A percentile compares a stretch with the other conserved stretches of the same genome.
Conservation (phyloP, 1,140 invertebrate genomes). For the Amphibalanus amphitrite region DNA sequence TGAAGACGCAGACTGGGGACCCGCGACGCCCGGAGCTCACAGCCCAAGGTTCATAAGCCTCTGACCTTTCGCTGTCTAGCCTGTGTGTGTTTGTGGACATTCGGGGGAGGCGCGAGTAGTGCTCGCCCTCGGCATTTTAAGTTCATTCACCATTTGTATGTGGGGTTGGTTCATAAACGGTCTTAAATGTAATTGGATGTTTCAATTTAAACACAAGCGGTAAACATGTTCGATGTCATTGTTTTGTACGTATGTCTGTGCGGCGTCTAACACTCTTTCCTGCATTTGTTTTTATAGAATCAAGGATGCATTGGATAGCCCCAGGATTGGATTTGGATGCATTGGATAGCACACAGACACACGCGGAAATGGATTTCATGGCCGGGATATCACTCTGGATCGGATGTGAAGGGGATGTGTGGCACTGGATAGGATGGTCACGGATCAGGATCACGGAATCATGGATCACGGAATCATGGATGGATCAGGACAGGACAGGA, state of each 20-base stretch:
- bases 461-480: too few species aligned
- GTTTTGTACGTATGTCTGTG: slow-evolving; percentile 17
- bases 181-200: too few species aligned
- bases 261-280: slow-evolving; percentile 12
- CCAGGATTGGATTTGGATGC: slow-evolving; percentile 1
- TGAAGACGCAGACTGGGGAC: too few species aligned
- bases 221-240: too few species aligned
- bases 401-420: not conserved
- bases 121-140: too few species aligned
- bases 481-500: not conserved
- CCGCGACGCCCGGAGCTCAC: too few species aligned
- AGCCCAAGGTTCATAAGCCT: not conserved
- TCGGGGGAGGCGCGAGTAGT: too few species aligned
- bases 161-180: too few species aligned
- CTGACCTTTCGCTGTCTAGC: too few species aligned
- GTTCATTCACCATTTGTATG: too few species aligned
- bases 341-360: not conserved
- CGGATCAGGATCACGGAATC: not conserved
- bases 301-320: not conserved
- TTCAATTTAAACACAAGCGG: too few species aligned
- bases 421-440: not conserved
- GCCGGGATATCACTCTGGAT: not conserved
- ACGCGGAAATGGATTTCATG: not conserved
- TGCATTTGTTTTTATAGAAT: slow-evolving; percentile 1
- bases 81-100: too few species aligned